Evolutionary conservation across 2,113 vertebrate genomes (phyloP).

Genomic region (Ctenodactylus gundi): DNA sequence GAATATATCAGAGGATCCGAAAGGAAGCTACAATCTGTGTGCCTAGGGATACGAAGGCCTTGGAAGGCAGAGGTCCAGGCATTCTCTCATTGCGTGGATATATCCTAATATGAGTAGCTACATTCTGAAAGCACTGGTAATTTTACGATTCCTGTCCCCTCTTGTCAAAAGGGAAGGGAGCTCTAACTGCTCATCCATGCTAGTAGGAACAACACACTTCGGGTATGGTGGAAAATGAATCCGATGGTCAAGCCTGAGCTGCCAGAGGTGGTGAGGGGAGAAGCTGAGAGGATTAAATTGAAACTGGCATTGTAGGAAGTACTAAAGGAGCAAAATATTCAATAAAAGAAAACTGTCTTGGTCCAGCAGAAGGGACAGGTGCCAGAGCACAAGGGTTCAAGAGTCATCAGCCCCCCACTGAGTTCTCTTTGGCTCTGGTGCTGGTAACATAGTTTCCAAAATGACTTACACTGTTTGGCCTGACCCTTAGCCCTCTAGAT

Average conservation of each 20-base stretch:
- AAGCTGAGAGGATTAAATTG: too few species aligned
- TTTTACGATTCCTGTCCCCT: neutral
- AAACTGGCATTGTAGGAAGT: neutral
- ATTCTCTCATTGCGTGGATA: neutral
- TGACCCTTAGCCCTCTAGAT: too few species aligned
- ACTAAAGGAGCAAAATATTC: accelerated
- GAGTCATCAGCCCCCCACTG: neutral
- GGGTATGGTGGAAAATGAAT: neutral
- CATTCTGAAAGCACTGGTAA: neutral
- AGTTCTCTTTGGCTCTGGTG: neutral
- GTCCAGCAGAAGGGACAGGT: neutral
- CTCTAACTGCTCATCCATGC: neutral
- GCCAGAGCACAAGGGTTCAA: too few species aligned
- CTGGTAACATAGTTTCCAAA: neutral
- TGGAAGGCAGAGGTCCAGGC: neutral
- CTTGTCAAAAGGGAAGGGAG: neutral
- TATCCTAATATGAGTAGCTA: neutral
- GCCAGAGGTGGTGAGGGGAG: too few species aligned
- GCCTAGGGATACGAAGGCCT: neutral
- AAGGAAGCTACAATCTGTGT: neutral
- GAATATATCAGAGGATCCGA: neutral
- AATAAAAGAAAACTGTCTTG: neutral
- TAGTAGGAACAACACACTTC: neutral
- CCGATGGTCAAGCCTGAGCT: neutral
- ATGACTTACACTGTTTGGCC: neutral